phyloP scores from a whole-genome alignment of 2,888 invertebrate genomes.

The Onthophagus sagittarius region DNA sequence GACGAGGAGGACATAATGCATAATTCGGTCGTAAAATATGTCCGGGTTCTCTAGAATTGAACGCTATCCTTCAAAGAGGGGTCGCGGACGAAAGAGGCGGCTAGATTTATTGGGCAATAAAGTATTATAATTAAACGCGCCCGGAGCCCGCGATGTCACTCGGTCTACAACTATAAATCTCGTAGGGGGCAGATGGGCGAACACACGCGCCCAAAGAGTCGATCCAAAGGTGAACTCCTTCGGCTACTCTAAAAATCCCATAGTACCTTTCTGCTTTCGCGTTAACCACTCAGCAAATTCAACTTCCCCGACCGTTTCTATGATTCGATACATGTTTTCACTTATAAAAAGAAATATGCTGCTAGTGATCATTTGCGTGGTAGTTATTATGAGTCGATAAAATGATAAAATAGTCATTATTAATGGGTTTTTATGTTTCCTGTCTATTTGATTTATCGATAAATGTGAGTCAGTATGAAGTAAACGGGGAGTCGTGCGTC shows the following conservation, averaged over 20 bases:
- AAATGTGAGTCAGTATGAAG: background rate
- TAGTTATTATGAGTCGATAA: no score
- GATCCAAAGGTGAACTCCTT: conserved; percentile 31
- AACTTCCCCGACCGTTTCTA: background rate
- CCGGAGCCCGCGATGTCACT: conserved; percentile 52
- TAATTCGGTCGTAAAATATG: conserved; percentile 69
- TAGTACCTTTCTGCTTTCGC: background rate
- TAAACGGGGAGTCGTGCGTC: background rate
- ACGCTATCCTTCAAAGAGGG: conserved; percentile 60
- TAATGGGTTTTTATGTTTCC: no score
- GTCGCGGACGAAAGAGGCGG: conserved; percentile 49
- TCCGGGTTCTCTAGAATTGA: conserved; percentile 62
- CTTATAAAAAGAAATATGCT: no score
- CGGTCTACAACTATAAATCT: conserved; percentile 51
- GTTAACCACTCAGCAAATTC: background rate
- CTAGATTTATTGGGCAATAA: conserved; percentile 74
- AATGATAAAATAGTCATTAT: no score
- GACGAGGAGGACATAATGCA: conserved; percentile 48
- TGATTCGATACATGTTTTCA: no score
- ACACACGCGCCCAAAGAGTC: conserved; percentile 41
- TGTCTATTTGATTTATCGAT: background rate
- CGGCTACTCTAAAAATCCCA: background rate
- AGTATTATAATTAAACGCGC: conserved; percentile 76
- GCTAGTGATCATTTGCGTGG: no score
- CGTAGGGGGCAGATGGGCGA: conserved; percentile 36